Base-by-base conservation (phyloP, 2,113 vertebrate species). In the Periophthalmodon schlosseri region DNA sequence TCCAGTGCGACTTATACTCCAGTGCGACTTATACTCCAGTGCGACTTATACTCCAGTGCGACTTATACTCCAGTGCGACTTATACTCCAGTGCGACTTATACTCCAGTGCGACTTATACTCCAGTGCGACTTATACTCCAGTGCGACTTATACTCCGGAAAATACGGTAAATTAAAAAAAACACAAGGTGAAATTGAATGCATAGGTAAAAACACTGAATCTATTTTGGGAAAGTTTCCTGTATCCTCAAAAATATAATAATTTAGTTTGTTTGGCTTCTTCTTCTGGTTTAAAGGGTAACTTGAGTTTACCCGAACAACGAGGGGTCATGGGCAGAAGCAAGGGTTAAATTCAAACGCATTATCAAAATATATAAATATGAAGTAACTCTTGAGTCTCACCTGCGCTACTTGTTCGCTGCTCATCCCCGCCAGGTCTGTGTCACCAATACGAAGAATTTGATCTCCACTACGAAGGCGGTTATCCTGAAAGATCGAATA, bases 361-460 rank as follows among this genome's bases (percentile, higher is more conserved):
- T 50, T 1, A 50, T 50, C 39, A 21, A 56, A 21, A 3, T 2
- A 21, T n/a, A 13, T 16, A 4, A n/a, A 9, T 56, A 2, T 58
- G 18, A 58, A 2, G 5, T 4, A 2, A 58, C 3, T 60, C 12
- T 60, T 13, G 23, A 15, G 9, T 12, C 75, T 87, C 67, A 98
- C 96, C 74, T 95, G 96, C 9, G 96, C 96, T 74, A 98, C 97
- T 83, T 98, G 96, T 81, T 98, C 96, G 66, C 95, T 97, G 92
- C 94, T 95, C 96, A 97, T 96, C 50, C 95, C 95, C 52, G 92
- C 86, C 56, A 98, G 83, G 69, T 96, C 96, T 0, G 96, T 97
- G 77, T 97, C 96, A 21, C 96, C 96, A 9, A 98, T 98, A 77
- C 95, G 95, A 80, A 99, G 85, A 79, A 99, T 97, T 61, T 97